A percentile compares a stretch with the other conserved stretches of the same genome.
Evolutionary conservation across 64 coral and sea anemone genomes (phyloP).

Genomic region (Actinia equina): DNA sequence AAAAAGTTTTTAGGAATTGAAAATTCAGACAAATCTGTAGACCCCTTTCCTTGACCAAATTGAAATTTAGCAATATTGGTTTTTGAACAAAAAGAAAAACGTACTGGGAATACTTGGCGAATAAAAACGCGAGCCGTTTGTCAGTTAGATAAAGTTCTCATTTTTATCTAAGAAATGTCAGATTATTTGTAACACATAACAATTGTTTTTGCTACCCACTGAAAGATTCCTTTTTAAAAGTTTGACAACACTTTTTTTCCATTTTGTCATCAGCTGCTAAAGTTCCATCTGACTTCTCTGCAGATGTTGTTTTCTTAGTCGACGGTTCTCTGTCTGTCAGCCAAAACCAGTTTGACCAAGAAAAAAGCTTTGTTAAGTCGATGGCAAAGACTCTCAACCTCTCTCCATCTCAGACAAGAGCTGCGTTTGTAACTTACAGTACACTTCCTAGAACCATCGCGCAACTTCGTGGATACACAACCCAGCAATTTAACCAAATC

Average conservation of each 20-base stretch:
- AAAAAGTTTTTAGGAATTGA: too few relatives aligned
- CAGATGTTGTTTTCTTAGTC: constrained; percentile 75
- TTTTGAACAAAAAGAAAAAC: too few relatives aligned
- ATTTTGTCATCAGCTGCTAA: background rate
- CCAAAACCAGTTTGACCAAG: constrained; percentile 41
- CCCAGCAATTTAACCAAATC: background rate
- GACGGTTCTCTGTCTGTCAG: constrained; percentile 58
- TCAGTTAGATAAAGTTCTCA: too few relatives aligned
- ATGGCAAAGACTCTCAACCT: constrained; percentile 51
- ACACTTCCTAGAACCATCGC: constrained; percentile 35
- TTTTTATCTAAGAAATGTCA: too few relatives aligned
- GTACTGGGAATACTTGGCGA: too few relatives aligned
- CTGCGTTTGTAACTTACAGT: constrained; percentile 51
- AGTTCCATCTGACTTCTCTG: constrained; percentile 24
- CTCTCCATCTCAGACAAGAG: constrained; percentile 37
- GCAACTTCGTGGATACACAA: constrained; percentile 8
- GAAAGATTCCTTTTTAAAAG: background rate
- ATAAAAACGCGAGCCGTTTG: too few relatives aligned
- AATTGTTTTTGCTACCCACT: too few relatives aligned
- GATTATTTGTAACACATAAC: too few relatives aligned
- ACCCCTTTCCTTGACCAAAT: too few relatives aligned
- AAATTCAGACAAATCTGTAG: too few relatives aligned
- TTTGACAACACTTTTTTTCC: background rate
- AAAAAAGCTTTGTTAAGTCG: constrained; percentile 61
- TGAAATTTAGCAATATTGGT: too few relatives aligned